A percentile compares a stretch with the other conserved stretches of the same genome.
Evolutionary conservation across 1,140 invertebrate species (phyloP).

Genomic region (Drosophila rhopaloa): DNA sequence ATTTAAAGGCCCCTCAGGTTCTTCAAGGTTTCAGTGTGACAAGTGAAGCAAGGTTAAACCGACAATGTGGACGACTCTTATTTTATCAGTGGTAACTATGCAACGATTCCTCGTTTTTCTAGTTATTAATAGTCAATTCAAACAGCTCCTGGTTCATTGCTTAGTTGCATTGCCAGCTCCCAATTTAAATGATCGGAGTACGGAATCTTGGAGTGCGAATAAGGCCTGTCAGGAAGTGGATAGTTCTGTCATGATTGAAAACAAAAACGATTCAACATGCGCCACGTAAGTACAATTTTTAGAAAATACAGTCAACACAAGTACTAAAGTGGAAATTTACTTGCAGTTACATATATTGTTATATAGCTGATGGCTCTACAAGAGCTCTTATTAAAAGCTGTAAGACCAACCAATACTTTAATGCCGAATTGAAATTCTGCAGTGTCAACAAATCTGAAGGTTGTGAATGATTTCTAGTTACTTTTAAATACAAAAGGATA

Average conservation of each 20-base stretch:
- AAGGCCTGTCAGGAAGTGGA: constrained; percentile 14
- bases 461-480: neutral
- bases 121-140: neutral
- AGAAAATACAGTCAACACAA: too few species aligned
- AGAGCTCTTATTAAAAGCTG: constrained; percentile 15
- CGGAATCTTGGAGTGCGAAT: constrained; percentile 23
- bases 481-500: neutral
- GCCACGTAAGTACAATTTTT: constrained; percentile 20
- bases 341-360: constrained; percentile 20
- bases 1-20: constrained; percentile 16
- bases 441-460: neutral
- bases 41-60: constrained; percentile 18
- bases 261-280: constrained; percentile 46
- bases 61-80: constrained; percentile 26
- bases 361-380: neutral
- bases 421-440: constrained; percentile 1
- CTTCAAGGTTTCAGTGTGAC: constrained; percentile 35
- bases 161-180: constrained; percentile 11
- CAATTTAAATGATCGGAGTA: neutral
- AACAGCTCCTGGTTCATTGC: constrained; percentile 13
- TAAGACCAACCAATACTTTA: constrained; percentile 2
- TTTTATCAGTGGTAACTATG: constrained; percentile 26
- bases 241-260: neutral
- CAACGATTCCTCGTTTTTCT: neutral
- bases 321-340: neutral